phyloP scores from a whole-genome alignment of 2,113 vertebrate genomes.

The Daboia siamensis region DNA sequence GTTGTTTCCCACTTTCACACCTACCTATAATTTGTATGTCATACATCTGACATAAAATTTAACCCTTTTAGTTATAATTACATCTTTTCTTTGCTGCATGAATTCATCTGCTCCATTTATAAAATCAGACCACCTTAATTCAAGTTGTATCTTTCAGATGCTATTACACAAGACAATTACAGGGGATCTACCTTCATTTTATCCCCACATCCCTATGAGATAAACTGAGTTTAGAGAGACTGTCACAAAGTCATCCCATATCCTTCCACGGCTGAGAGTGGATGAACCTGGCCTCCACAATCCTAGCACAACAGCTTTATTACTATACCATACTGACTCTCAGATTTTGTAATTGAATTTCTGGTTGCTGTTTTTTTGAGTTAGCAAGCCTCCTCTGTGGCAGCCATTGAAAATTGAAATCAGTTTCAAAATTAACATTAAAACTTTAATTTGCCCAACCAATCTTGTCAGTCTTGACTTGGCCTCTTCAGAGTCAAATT shows the following conservation, averaged over 20 bases:
- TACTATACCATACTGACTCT: background rate
- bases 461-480: background rate
- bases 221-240: background rate
- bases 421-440: background rate
- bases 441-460: background rate
- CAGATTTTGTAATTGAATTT: background rate
- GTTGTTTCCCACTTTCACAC: background rate
- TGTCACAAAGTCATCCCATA: background rate
- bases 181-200: background rate
- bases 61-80: background rate
- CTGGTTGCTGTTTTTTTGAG: background rate
- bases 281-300: background rate
- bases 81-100: background rate
- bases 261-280: background rate
- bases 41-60: background rate
- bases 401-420: background rate
- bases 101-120: background rate
- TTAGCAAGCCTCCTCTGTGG: background rate
- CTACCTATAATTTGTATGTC: background rate
- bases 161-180: background rate
- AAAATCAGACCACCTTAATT: background rate
- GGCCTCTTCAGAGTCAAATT: background rate
- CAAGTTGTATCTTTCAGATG: background rate
- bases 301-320: background rate
- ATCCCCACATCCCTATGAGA: background rate